These are phyloP conservation scores for Amblyraja radiata DNA, from an alignment of 2,797 vertebrate genomes.

Conservation along the genomic window DNA sequence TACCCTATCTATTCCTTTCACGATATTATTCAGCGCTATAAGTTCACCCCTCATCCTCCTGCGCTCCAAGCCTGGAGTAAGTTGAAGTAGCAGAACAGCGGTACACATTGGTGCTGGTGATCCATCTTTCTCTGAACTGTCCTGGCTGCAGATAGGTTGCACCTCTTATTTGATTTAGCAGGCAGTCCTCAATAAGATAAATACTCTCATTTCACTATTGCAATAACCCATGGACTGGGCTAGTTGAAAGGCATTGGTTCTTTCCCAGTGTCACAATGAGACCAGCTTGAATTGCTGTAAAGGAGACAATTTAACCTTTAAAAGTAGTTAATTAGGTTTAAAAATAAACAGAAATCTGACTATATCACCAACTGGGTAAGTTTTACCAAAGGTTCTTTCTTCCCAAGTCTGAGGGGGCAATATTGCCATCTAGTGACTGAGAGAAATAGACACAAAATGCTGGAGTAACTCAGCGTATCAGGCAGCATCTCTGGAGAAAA, in stretches of 20 bases:
- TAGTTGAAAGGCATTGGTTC: slow-evolving; percentile 17
- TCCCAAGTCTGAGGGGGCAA: slow-evolving; percentile 55
- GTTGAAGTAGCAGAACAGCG: neutral
- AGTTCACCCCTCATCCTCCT: too few species aligned
- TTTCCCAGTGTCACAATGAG: slow-evolving; percentile 12
- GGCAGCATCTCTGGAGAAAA: too few species aligned
- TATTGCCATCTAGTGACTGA: slow-evolving; percentile 79
- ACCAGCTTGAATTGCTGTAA: slow-evolving; percentile 31
- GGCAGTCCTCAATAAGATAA: neutral
- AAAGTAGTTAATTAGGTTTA: slow-evolving; percentile 37
- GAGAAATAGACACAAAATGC: too few species aligned
- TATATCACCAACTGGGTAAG: slow-evolving; percentile 16
- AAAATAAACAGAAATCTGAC: slow-evolving; percentile 39
- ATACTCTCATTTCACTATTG: neutral
- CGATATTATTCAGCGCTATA: too few species aligned
- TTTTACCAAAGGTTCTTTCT: neutral
- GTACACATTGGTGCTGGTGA: neutral
- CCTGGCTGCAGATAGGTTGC: neutral
- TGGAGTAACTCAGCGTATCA: too few species aligned
- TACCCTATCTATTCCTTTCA: too few species aligned
- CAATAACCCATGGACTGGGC: neutral
- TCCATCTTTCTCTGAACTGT: neutral
- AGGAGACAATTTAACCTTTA: slow-evolving; percentile 37
- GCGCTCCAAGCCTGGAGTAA: neutral
- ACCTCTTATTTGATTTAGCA: neutral